Conservation (phyloP, 2,797 vertebrate genomes). For the Calcarius lapponicus region DNA sequence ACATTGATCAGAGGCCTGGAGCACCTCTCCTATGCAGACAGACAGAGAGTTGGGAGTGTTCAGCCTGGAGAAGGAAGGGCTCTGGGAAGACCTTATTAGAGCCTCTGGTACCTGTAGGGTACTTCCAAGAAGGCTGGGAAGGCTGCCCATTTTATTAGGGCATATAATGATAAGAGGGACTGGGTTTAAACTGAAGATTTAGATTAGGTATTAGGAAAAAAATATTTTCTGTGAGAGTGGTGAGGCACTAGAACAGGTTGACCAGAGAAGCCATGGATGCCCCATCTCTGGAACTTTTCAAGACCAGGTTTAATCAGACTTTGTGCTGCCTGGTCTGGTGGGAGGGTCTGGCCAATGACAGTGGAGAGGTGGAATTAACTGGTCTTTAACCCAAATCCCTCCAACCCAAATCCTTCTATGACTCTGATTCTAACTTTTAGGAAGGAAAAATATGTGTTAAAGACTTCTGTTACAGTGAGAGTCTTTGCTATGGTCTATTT, state of each 20-base stretch:
- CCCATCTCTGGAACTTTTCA: neutral
- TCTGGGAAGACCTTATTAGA: neutral
- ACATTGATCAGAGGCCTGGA: neutral
- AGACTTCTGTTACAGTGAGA: neutral
- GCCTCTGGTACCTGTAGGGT: neutral
- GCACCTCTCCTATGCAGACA: neutral
- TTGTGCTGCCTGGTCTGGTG: neutral
- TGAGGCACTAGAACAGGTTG: neutral
- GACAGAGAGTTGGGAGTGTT: neutral
- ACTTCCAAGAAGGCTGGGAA: neutral
- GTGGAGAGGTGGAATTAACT: fast-evolving
- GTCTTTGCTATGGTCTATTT: neutral
- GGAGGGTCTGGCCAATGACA: neutral
- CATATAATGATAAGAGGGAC: neutral
- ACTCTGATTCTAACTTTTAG: neutral
- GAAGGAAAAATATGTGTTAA: neutral
- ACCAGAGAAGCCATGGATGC: neutral
- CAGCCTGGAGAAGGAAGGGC: neutral
- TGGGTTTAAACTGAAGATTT: neutral
- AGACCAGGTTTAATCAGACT: neutral
- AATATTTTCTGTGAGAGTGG: neutral
- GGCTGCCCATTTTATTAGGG: neutral
- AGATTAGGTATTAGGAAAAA: neutral
- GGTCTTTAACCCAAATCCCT: neutral
- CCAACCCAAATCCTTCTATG: neutral